Evolutionary conservation across 1,140 invertebrate genomes (phyloP).

Genomic region (Drosophila chauvacae): DNA sequence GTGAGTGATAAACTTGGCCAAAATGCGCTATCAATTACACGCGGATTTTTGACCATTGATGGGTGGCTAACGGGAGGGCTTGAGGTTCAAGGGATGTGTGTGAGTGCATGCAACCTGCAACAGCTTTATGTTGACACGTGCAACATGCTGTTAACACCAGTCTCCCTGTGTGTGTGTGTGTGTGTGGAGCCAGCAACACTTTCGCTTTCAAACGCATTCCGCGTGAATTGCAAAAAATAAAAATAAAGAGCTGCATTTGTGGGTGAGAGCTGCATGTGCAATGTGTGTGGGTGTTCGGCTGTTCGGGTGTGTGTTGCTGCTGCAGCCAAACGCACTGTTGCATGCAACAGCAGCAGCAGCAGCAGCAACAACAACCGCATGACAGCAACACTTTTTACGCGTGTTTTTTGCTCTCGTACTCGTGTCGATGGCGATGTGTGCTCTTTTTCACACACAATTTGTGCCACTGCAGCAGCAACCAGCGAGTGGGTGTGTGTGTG

Average conservation of each 20-base stretch:
- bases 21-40: constrained; percentile 78
- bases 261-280: constrained; percentile 44
- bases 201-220: constrained; percentile 78
- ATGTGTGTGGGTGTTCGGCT: constrained; percentile 16
- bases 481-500: not conserved
- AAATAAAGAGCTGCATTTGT: constrained; percentile 57
- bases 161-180: constrained; percentile 18
- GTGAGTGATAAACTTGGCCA: constrained; percentile 68
- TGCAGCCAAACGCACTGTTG: constrained; percentile 74
- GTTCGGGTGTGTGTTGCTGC: constrained; percentile 20
- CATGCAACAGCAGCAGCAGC: constrained; percentile 50
- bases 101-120: constrained; percentile 57
- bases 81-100: not conserved
- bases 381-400: constrained; percentile 76
- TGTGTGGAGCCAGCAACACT: constrained; percentile 65
- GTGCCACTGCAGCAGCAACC: constrained; percentile 52
- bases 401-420: constrained; percentile 58
- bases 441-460: constrained; percentile 79
- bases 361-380: constrained; percentile 51
- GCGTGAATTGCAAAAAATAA: constrained; percentile 68
- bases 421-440: constrained; percentile 37
- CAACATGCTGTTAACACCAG: constrained; percentile 80
- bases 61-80: not conserved
- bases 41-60: constrained; percentile 77
- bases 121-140: constrained; percentile 76